phyloP scores from a whole-genome alignment of 2,888 invertebrate species.

The Pardosa pseudoannulata region DNA sequence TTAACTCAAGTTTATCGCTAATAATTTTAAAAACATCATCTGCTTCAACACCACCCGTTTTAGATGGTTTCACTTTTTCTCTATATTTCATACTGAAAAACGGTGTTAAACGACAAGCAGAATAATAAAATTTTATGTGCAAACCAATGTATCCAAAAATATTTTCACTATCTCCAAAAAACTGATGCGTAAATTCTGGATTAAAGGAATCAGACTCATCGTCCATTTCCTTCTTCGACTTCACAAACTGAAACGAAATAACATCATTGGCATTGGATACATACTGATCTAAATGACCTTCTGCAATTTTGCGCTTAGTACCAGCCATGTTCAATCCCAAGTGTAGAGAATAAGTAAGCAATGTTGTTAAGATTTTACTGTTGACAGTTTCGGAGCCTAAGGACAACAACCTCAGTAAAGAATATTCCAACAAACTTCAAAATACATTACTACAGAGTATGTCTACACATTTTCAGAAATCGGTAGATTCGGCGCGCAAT shows the following conservation, averaged over 20 bases:
- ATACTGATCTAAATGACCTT: constrained; percentile 55
- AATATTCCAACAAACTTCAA: no score
- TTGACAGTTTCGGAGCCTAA: no score
- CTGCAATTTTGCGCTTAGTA: constrained; percentile 34
- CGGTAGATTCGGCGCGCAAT: no score
- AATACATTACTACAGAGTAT: no score
- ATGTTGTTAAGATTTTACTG: background rate
- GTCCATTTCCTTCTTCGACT: constrained; percentile 83
- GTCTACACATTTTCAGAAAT: no score
- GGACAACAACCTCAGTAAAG: no score
- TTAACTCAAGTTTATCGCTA: constrained; percentile 84
- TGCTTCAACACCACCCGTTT: constrained; percentile 80
- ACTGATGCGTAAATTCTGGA: constrained; percentile 94
- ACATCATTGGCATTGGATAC: constrained; percentile 58
- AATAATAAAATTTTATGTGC: constrained; percentile 86
- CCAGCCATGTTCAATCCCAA: constrained; percentile 27
- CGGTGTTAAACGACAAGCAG: constrained; percentile 87
- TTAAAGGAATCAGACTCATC: constrained; percentile 83
- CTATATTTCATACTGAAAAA: constrained; percentile 87
- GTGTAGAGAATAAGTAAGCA: background rate
- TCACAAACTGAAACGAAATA: constrained; percentile 77
- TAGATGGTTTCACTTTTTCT: constrained; percentile 81
- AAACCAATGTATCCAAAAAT: constrained; percentile 96
- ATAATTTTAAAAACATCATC: constrained; percentile 87
- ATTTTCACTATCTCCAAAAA: constrained; percentile 91